Base-by-base conservation (phyloP, 2,888 invertebrate genomes). In the Dynastes grantii region DNA sequence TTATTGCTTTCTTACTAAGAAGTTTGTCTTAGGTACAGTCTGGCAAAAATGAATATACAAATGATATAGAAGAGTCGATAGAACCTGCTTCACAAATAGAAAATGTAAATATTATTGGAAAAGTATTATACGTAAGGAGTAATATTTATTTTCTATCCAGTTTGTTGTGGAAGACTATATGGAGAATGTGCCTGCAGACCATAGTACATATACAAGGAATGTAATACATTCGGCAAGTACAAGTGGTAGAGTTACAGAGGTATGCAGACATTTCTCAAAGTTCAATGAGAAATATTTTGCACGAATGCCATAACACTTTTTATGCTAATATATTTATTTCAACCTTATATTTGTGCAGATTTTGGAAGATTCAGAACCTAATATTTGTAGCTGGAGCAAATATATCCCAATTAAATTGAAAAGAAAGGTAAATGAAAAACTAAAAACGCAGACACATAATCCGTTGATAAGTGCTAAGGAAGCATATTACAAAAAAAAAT, bases 381-480 rank as follows among this genome's bases (percentile, higher is more conserved):
- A 22, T 22, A 22, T 22, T 22, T 22, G 22, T 22, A 22, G 0
- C 22, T 22, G 22, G 22, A 61, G 58, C 58, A 61, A 61, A 22
- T 61, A 61, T 61, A 61, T 3, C 2, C 58, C 58, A 22, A 61
- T 8, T 3, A 61, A 61, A 61, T 27, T 61, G 22, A 61, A 61
- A 61, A 16, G 16, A 9, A 61, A 61, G 22, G 22, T 61, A n/a
- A 13, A 27, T 22, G 22, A 22, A 22, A 22, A 22, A 22, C 22
- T 22, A 22, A 22, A 22, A 22, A 22, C 22, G 22, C 22, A 22
- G 22, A 22, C 22, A 22, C 22, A 22, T 22, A 22, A 22, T 22
- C 22, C 22, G 22, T 22, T 22, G 22, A 61, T 11, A 61, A 22
- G 27, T 61, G 13, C 2, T 22, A 22, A 22, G 22, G 22, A 22